A percentile compares a stretch with the other conserved stretches of the same genome.
phyloP scores from a whole-genome alignment of 1,140 invertebrate genomes.

The Hyposmocoma kahamanoa region DNA sequence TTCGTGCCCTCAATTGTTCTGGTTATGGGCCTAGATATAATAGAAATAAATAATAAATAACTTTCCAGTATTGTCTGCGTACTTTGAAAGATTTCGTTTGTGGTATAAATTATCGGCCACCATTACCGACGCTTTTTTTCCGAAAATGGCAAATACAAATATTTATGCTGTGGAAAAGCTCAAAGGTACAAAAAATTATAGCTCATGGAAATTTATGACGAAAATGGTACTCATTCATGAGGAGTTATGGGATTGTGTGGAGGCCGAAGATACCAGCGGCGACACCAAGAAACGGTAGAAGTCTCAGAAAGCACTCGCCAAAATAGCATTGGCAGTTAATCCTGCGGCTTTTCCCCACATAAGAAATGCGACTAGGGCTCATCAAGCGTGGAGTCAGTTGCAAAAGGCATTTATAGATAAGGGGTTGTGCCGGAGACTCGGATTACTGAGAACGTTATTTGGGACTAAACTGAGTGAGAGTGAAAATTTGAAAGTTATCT shows the following conservation, averaged over 20 bases:
- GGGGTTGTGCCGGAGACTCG: constrained; percentile 13
- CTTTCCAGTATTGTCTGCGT: too few species aligned
- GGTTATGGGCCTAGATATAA: too few species aligned
- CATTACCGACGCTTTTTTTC: too few species aligned
- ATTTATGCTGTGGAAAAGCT: constrained; percentile 7
- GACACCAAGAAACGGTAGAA: neutral
- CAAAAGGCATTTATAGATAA: constrained; percentile 21
- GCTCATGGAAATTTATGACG: constrained; percentile 19
- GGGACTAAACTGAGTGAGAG: neutral
- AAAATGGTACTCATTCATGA: constrained; percentile 18
- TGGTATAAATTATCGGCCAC: too few species aligned
- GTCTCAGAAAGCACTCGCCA: neutral
- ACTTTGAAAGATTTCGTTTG: too few species aligned
- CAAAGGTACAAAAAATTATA: constrained; percentile 10
- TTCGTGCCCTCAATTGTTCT: too few species aligned
- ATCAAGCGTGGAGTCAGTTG: constrained; percentile 15
- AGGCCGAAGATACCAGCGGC: neutral
- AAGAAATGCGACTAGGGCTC: constrained; percentile 7
- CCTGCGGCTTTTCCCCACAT: constrained; percentile 3
- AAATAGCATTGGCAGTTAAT: constrained; percentile 1
- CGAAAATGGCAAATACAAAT: too few species aligned
- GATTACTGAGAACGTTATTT: neutral
- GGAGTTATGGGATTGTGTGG: constrained; percentile 14
- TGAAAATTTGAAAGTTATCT: neutral
- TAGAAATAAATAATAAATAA: too few species aligned